Evolutionary conservation across 2,797 vertebrate genomes (phyloP), one percentile per base, ranked within the genome.

Genomic region (Rhadinocentrus ornatus): DNA sequence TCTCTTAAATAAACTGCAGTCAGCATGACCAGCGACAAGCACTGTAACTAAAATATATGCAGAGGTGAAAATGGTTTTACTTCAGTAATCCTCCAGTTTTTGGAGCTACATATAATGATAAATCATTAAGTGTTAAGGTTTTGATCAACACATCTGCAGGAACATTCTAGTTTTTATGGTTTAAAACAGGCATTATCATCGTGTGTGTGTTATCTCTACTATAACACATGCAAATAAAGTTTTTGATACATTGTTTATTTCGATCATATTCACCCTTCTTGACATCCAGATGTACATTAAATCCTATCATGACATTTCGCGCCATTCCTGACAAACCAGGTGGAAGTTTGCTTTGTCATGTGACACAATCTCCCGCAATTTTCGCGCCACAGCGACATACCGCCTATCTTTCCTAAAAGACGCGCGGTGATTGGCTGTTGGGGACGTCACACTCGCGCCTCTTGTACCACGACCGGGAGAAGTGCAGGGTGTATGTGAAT

Each of bases 361-460:
- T 95, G 93, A 88, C 15, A 0, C 2, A 3, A 8, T 65, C 0
- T 11, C 50, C 76, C 35, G 31, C 71, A 63, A 55, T 66, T 94
- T 94, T 95, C 95, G 90, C 95, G 95, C 94, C 94, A 94, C 52
- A 61, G 1, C 4, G 0, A 73, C 78, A 46, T 22, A 86, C 90
- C 92, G 76, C 93, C 94, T 29, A 68, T n/a, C 31, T 0, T 1
- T 0, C 3, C 44, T 15, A 62, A 78, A 76, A 32, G 11, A 2
- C 26, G 55, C 29, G 0, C 61, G 54, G 0, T 9, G 64, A 93
- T 93, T 92, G 91, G 93, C 53, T 37, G 39, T 12, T 0, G 44
- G 1, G 16, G 12, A 87, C 86, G 89, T 89, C 89, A 91, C 77
- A 92, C 85, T 93, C 92, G 93, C 94, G 95, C 95, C 94, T 95